phyloP scores from a whole-genome alignment of 2,888 invertebrate genomes.

The Drepanosiphum platanoidis region DNA sequence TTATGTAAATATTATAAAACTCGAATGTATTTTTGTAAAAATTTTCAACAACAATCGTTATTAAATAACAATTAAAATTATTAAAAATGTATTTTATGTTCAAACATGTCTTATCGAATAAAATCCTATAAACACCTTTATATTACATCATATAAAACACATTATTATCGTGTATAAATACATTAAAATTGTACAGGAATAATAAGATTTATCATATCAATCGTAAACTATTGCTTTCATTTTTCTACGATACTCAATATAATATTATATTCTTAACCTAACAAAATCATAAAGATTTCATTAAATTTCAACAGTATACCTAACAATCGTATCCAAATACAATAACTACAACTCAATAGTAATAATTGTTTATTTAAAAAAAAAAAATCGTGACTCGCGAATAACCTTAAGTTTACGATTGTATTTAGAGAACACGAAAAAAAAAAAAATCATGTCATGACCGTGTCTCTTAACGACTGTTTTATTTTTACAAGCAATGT shows the following conservation, averaged over 20 bases:
- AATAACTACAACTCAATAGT: conserved; percentile 12
- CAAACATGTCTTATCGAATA: no score
- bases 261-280: background rate
- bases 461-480: conserved; percentile 45
- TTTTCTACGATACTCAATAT: background rate
- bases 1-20: no score
- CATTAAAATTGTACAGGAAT: background rate
- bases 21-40: no score
- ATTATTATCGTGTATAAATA: background rate
- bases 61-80: no score
- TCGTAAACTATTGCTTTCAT: conserved; percentile 12
- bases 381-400: conserved; percentile 13
- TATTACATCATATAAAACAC: background rate
- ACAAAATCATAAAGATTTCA: background rate
- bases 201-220: background rate
- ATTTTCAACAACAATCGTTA: no score
- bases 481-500: conserved; percentile 10
- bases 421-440: conserved; percentile 36
- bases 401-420: conserved; percentile 53
- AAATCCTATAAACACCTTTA: no score
- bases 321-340: conserved; percentile 4
- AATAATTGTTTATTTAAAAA: conserved; percentile 40
- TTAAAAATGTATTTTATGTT: no score
- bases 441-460: conserved; percentile 45
- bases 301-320: conserved; percentile 22